Evolutionary conservation across 2,888 invertebrate species (phyloP).

Genomic region (Sthenelais limicola): DNA sequence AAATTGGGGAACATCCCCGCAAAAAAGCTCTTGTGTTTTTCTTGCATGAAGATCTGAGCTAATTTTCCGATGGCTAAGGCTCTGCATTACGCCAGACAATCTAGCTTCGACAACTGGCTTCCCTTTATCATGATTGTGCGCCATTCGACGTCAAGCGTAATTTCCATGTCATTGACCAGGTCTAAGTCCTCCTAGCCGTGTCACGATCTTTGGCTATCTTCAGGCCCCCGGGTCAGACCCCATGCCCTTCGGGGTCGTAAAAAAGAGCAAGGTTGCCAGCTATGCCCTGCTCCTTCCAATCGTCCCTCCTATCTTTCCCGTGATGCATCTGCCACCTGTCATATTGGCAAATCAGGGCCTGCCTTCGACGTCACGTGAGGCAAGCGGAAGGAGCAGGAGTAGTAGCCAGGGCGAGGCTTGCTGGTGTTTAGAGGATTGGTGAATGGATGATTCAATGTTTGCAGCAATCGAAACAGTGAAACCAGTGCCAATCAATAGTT

Average conservation of each 20-base stretch:
- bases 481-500: too few species aligned
- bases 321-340: slow-evolving; percentile 37
- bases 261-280: slow-evolving; percentile 35
- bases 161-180: slow-evolving; percentile 40
- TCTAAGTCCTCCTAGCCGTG: slow-evolving; percentile 23
- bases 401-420: too few species aligned
- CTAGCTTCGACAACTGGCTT: not conserved
- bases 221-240: not conserved
- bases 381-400: too few species aligned
- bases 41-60: slow-evolving; percentile 16
- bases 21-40: too few species aligned
- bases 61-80: slow-evolving; percentile 23
- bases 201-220: slow-evolving; percentile 32
- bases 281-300: slow-evolving; percentile 6
- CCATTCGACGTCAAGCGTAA: slow-evolving; percentile 34
- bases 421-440: too few species aligned
- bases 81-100: slow-evolving; percentile 17
- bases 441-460: slow-evolving; percentile 33
- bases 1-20: too few species aligned
- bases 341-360: not conserved
- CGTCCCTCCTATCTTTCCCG: slow-evolving; percentile 2
- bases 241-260: slow-evolving; percentile 31
- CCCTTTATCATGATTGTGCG: slow-evolving; percentile 36
- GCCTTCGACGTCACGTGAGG: slow-evolving; percentile 25
- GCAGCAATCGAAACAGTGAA: slow-evolving; percentile 19